These are phyloP conservation scores for Upupa epops DNA, from an alignment of 2,113 vertebrate genomes.

Conservation along the genomic window DNA sequence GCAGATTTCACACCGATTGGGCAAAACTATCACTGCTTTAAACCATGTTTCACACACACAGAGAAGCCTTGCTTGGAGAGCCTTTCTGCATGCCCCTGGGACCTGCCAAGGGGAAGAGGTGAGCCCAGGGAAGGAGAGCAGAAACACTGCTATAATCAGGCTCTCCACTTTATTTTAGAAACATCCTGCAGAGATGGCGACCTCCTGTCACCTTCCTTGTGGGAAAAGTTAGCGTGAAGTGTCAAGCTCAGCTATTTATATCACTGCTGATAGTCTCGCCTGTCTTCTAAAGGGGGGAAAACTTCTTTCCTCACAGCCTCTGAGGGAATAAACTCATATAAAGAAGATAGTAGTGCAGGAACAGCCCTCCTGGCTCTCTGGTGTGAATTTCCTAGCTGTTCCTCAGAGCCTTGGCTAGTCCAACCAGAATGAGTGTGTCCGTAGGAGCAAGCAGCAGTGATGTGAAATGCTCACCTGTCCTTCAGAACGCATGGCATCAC, in stretches of 20 bases:
- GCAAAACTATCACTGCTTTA: background rate
- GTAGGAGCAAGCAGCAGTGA: background rate
- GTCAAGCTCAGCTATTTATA: slow-evolving; percentile 67
- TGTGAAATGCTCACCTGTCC: background rate
- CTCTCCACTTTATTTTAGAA: slow-evolving; percentile 56
- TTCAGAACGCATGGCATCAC: background rate
- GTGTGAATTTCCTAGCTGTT: background rate
- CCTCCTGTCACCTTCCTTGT: slow-evolving; percentile 66
- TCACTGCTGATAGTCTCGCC: slow-evolving; percentile 8
- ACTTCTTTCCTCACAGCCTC: background rate
- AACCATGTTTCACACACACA: background rate
- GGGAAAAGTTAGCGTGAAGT: slow-evolving; percentile 58
- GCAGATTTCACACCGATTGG: background rate
- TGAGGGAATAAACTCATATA: background rate
- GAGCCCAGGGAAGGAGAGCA: background rate
- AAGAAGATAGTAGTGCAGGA: background rate
- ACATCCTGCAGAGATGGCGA: slow-evolving; percentile 13
- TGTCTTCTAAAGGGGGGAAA: background rate
- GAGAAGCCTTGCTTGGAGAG: background rate
- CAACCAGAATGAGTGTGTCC: fast-evolving
- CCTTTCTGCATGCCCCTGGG: background rate
- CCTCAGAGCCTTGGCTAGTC: background rate
- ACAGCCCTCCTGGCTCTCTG: background rate
- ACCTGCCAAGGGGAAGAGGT: slow-evolving; percentile 9
- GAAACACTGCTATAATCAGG: slow-evolving; percentile 9